Evolutionary conservation across 2,888 invertebrate species (phyloP).

Genomic region (Piscicola geometra): DNA sequence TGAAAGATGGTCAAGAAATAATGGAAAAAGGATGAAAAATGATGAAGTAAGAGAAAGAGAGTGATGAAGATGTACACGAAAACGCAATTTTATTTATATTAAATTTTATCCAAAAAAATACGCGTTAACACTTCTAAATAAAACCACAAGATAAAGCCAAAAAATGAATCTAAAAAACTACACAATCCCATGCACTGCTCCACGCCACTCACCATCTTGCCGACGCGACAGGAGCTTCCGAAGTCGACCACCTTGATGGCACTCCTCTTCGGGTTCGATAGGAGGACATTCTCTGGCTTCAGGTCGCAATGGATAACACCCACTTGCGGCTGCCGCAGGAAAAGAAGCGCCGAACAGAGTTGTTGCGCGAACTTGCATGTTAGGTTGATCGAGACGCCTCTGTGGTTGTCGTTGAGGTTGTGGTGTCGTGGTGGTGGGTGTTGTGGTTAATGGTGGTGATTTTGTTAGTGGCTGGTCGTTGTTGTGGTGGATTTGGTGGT

Average conservation of each 20-base stretch:
- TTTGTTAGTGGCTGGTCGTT: no score
- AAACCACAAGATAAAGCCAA: background rate
- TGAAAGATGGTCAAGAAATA: no score
- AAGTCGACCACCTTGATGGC: conserved; percentile 99
- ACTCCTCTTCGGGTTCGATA: conserved; percentile 98
- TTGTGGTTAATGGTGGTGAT: no score
- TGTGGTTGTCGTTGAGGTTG: no score
- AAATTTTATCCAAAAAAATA: no score
- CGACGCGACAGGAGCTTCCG: conserved; percentile 98
- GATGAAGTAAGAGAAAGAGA: no score
- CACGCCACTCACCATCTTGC: conserved; percentile 77
- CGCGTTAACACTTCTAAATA: no score
- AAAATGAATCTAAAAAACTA: background rate
- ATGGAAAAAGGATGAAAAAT: no score
- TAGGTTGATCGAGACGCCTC: conserved; percentile 96
- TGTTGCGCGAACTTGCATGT: conserved; percentile 99
- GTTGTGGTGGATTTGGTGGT: no score
- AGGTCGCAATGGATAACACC: conserved; percentile 73
- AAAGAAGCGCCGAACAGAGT: conserved; percentile 95
- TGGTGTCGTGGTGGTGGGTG: no score
- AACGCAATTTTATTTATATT: no score
- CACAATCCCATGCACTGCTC: background rate
- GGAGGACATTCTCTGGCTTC: conserved; percentile 98
- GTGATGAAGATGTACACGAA: no score
- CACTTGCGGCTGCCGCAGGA: conserved; percentile 97